Evolutionary conservation across 2,113 vertebrate species (phyloP).

Genomic region (Hypanus sabinus): DNA sequence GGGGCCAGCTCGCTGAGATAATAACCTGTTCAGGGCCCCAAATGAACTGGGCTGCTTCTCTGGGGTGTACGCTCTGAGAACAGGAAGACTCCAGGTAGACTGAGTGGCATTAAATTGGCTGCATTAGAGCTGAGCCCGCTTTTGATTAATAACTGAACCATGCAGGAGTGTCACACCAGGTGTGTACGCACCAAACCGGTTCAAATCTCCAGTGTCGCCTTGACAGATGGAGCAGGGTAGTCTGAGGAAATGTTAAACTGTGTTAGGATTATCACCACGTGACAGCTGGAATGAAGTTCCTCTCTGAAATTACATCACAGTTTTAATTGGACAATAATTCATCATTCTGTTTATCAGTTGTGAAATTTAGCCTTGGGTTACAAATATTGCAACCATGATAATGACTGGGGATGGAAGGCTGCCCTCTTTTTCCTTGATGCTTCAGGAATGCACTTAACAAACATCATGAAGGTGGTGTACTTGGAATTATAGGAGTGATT

Average conservation of each 20-base stretch:
- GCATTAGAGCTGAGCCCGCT: neutral
- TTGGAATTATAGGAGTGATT: neutral
- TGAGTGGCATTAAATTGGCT: neutral
- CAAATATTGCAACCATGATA: neutral
- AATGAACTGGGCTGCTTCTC: neutral
- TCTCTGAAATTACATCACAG: neutral
- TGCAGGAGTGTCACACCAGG: neutral
- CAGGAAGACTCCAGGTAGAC: neutral
- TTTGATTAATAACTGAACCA: slow-evolving; percentile 22
- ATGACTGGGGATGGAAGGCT: neutral
- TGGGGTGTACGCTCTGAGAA: neutral
- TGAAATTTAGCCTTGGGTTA: neutral
- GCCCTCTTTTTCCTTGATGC: neutral
- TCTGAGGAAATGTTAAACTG: slow-evolving; percentile 17
- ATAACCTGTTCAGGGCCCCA: neutral
- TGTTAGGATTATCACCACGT: neutral
- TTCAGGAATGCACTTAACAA: neutral
- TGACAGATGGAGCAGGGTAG: neutral
- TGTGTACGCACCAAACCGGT: neutral
- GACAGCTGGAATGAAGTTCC: neutral
- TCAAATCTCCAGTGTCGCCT: neutral
- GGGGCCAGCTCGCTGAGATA: neutral
- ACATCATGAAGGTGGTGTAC: neutral
- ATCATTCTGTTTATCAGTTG: neutral
- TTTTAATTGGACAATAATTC: neutral